Evolutionary conservation across 2,797 vertebrate genomes (phyloP).

Genomic region (Macroramphosus scolopax): DNA sequence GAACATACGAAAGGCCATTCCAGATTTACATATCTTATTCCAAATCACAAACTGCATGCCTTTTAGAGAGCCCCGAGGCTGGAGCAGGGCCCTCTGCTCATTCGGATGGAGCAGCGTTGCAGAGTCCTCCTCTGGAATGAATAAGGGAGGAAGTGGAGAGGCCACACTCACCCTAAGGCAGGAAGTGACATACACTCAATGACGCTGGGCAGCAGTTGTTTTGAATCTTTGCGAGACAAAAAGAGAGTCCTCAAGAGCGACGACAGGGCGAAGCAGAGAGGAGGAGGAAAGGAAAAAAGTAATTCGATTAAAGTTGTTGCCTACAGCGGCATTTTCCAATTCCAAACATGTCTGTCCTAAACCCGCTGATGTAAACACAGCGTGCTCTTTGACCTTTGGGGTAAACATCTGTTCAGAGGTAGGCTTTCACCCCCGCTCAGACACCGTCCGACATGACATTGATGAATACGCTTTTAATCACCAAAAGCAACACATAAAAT

Average conservation of each 20-base stretch:
- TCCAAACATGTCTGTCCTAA: constrained; percentile 78
- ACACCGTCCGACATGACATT: constrained; percentile 66
- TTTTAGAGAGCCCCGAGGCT: constrained; percentile 62
- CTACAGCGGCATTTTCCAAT: constrained; percentile 78
- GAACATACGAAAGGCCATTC: constrained; percentile 67
- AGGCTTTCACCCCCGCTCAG: constrained; percentile 73
- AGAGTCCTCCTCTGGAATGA: constrained; percentile 73
- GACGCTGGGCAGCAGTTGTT: constrained; percentile 79
- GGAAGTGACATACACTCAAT: constrained; percentile 77
- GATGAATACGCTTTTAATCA: constrained; percentile 76
- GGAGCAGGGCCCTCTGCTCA: constrained; percentile 45
- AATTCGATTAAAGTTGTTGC: constrained; percentile 79
- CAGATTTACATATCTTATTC: constrained; percentile 80
- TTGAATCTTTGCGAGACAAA: constrained; percentile 74
- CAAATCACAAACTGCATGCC: constrained; percentile 73
- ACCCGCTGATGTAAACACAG: constrained; percentile 77
- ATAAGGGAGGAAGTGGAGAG: constrained; percentile 76
- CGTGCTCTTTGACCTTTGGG: constrained; percentile 76
- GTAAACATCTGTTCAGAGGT: constrained; percentile 79
- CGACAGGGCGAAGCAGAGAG: constrained; percentile 36
- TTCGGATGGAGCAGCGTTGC: constrained; percentile 57
- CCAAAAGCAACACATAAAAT: constrained; percentile 74
- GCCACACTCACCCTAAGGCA: constrained; percentile 73
- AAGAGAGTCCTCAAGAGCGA: constrained; percentile 63
- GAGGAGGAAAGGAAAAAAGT: constrained; percentile 58